phyloP scores from a whole-genome alignment of 2,888 invertebrate species.

The Polyploca ridens region DNA sequence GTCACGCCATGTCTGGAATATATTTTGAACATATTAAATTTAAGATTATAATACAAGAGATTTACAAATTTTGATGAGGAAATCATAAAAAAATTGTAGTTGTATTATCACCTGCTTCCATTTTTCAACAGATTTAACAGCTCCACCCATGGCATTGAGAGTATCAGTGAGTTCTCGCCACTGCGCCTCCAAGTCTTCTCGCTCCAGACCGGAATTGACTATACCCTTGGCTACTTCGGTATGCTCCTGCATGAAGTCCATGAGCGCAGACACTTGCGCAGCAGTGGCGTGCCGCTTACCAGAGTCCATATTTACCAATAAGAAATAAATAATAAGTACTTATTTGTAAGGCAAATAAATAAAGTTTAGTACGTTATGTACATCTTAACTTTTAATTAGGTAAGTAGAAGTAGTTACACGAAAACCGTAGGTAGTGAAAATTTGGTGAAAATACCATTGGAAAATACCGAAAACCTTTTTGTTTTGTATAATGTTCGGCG shows the following conservation, averaged over 20 bases:
- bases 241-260: conserved; percentile 49
- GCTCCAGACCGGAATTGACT: conserved; percentile 37
- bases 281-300: conserved; percentile 43
- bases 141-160: conserved; percentile 21
- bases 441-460: no score
- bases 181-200: conserved; percentile 40
- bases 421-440: no score
- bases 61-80: no score
- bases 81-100: no score
- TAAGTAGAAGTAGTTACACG: no score
- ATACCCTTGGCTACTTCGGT: conserved; percentile 39
- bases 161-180: conserved; percentile 42
- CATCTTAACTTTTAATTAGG: no score
- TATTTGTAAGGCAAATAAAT: no score
- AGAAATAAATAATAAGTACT: no score
- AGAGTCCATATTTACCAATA: conserved; percentile 32
- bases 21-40: background rate
- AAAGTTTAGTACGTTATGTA: no score
- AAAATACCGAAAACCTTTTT: no score
- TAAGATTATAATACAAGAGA: background rate
- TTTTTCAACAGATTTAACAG: conserved; percentile 46
- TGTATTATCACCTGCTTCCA: conserved; percentile 44
- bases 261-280: conserved; percentile 43
- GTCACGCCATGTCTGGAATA: conserved; percentile 46
- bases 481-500: no score